Conservation (phyloP, 2,888 invertebrate species). For the Ophonus ardosiacus region DNA sequence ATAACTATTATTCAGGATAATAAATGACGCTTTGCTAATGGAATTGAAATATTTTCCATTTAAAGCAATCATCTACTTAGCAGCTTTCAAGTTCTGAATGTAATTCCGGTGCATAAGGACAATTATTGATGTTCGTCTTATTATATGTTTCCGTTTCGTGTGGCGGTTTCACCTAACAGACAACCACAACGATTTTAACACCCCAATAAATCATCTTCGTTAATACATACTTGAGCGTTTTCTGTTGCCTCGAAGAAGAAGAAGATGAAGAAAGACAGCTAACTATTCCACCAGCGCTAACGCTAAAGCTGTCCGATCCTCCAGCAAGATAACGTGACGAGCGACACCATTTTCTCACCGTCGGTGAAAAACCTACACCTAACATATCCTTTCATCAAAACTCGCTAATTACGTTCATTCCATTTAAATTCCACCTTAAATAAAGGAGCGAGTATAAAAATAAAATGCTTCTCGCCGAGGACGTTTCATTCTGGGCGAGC, state of each 20-base stretch:
- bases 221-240: slow-evolving; percentile 60
- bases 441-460: not conserved
- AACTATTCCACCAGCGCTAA: not conserved
- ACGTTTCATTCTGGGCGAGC: not conserved
- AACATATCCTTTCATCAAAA: not conserved
- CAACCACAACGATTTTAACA: slow-evolving; percentile 57
- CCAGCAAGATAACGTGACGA: slow-evolving; percentile 53
- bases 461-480: not conserved
- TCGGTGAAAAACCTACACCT: slow-evolving; percentile 26
- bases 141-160: slow-evolving; percentile 56
- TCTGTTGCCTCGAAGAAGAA: slow-evolving; percentile 13
- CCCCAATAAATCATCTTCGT: slow-evolving; percentile 61
- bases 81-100: slow-evolving; percentile 24
- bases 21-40: not conserved
- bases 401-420: not conserved
- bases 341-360: slow-evolving; percentile 50
- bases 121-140: slow-evolving; percentile 55
- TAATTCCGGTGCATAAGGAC: slow-evolving; percentile 53
- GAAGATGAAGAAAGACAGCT: too few relatives aligned
- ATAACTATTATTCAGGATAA: slow-evolving; percentile 34
- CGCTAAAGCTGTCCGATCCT: slow-evolving; percentile 48
- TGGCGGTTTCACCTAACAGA: slow-evolving; percentile 35
- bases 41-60: slow-evolving; percentile 19
- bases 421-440: not conserved
- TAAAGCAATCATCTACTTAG: not conserved